A percentile compares a stretch with the other conserved stretches of the same genome.
These are phyloP conservation scores for Ceratotherium simum DNA, from an alignment of 2,113 vertebrate species.

Conservation along the genomic window DNA sequence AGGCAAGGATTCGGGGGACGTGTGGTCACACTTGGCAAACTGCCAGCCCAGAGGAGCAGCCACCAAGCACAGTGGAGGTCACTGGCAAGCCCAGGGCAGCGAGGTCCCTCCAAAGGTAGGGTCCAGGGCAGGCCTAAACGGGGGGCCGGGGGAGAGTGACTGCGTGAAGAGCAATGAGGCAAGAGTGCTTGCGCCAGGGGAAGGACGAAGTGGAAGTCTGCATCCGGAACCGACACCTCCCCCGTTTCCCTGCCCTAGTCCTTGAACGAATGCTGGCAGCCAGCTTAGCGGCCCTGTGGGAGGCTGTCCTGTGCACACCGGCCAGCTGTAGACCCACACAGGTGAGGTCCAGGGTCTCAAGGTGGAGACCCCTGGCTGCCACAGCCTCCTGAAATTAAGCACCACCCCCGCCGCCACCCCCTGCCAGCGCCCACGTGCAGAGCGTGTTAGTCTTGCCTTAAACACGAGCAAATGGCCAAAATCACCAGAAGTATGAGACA, in stretches of 20 bases:
- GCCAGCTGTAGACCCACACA: background rate
- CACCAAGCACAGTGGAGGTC: background rate
- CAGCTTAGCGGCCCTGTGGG: too few species aligned
- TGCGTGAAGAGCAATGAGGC: background rate
- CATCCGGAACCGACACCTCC: accelerated
- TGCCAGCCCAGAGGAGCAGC: background rate
- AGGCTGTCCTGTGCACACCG: background rate
- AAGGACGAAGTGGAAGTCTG: background rate
- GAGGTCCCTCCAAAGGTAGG: background rate
- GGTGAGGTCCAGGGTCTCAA: background rate
- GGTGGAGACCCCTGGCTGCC: too few species aligned
- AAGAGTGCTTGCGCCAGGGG: background rate
- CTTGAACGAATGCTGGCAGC: background rate
- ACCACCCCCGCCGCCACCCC: background rate
- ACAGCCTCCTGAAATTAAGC: too few species aligned
- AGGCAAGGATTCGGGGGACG: background rate
- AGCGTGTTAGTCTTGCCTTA: background rate
- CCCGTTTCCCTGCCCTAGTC: background rate
- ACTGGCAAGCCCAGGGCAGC: background rate
- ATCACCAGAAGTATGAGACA: background rate
- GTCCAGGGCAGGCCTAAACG: background rate
- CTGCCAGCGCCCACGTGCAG: accelerated
- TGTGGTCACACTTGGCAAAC: background rate
- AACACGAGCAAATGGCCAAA: background rate
- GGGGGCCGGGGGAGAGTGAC: background rate